These are phyloP conservation scores for Xanthia togata DNA, from an alignment of 2,888 invertebrate genomes.

Conservation along the genomic window DNA sequence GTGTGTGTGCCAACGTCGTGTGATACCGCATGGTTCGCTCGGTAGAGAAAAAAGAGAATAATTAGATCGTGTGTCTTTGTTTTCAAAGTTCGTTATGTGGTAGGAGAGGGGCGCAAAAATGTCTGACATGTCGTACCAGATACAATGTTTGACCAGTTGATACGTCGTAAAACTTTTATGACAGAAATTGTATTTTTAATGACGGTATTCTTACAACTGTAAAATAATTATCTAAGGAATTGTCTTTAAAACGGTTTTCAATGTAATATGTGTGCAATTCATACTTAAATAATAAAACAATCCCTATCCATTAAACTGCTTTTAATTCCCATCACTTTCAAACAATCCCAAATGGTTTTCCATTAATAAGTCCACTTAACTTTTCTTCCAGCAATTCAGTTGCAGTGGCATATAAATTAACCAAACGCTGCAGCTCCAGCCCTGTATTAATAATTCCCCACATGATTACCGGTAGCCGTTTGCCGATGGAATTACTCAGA, in stretches of 20 bases:
- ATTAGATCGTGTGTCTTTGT: constrained; percentile 31
- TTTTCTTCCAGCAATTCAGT: constrained; percentile 30
- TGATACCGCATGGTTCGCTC: constrained; percentile 45
- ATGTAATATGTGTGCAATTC: not conserved
- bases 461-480: constrained; percentile 59
- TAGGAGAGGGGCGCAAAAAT: not conserved
- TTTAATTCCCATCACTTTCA: not conserved
- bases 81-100: constrained; percentile 4
- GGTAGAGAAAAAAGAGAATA: constrained; percentile 36
- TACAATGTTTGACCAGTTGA: not conserved
- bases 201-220: not conserved
- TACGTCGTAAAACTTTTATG: constrained; percentile 6
- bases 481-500: constrained; percentile 62
- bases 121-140: not conserved
- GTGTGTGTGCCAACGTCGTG: constrained; percentile 58
- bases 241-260: not conserved
- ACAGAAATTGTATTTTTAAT: not conserved
- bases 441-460: constrained; percentile 60
- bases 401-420: constrained; percentile 39
- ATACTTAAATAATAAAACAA: not conserved
- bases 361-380: constrained; percentile 22
- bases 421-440: constrained; percentile 23
- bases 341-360: not conserved
- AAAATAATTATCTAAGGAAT: not conserved
- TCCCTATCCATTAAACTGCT: not conserved